Evolutionary conservation across 2,113 vertebrate species (phyloP).

Genomic region (Antigone vipio): DNA sequence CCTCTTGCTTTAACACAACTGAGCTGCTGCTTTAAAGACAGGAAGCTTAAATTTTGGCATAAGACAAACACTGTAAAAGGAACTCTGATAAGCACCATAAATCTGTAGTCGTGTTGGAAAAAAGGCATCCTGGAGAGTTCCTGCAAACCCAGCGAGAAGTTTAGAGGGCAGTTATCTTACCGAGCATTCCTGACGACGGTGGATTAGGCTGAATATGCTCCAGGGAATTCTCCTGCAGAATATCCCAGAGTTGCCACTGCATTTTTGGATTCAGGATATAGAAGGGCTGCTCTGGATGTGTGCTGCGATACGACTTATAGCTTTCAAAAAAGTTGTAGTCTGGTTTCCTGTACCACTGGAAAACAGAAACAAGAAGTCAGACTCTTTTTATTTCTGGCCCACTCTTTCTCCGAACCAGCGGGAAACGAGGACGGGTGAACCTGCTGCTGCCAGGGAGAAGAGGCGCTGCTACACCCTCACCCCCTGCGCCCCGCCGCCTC

Average conservation of each 20-base stretch:
- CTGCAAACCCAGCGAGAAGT: not conserved
- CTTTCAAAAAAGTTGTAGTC: conserved; percentile 78
- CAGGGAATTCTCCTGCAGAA: conserved; percentile 78
- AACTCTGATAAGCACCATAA: not conserved
- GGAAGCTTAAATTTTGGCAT: not conserved
- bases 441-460: not conserved
- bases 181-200: conserved; percentile 82
- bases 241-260: conserved; percentile 82
- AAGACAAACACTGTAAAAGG: not conserved
- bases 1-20: not conserved
- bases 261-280: conserved; percentile 80
- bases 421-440: not conserved
- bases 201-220: conserved; percentile 81
- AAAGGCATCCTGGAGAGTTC: not conserved
- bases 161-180: conserved; percentile 53
- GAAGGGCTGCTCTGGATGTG: conserved; percentile 75
- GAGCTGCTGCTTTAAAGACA: not conserved
- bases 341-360: conserved; percentile 79
- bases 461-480: not conserved
- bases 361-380: conserved; percentile 18
- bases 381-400: not conserved
- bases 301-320: conserved; percentile 69
- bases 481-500: not conserved
- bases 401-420: not conserved
- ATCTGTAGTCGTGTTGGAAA: not conserved